Evolutionary conservation across 2,888 invertebrate species (phyloP), one percentile per base, ranked within the genome.

Genomic region (Cantharis flavilabris): DNA sequence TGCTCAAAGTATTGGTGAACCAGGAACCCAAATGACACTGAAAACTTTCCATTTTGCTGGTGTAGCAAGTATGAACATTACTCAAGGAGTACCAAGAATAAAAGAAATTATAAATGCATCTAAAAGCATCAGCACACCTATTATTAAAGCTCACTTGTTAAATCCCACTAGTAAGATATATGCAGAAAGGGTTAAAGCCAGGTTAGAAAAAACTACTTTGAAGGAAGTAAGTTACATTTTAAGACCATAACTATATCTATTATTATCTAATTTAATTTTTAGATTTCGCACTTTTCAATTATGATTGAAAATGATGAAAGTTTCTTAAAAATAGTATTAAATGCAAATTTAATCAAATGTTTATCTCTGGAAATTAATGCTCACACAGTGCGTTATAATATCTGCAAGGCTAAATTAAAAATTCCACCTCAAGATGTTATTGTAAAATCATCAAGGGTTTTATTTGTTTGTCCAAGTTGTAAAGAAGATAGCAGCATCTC

Each of bases 41-140:
- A 99, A 99, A 89, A 99, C 99, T 13, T 99, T 99, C 89, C 99
- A 99, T 89, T 99, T 99, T 91, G 99, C 99, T 82, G 99, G 99
- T 82, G 99, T 99, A 0, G 99, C 99, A 3, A 98, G 98, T 23
- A 99, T 99, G 99, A 99, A 98, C 89, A 98, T 98, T 84, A 98
- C 98, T 0, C 97, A 97, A 84, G 96, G 95, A 83, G 95, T 96
- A 16, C 95, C 94, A 2, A 89, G 89, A 73, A 98, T 99, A 79
- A 97, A 97, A 86, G 99, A 99, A 90, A 99, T 99, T 87, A 99
- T 99, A 85, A 99, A 99, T 89, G 99, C 99, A 0, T 96, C 96
- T 69, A 95, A 94, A 83, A 93, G 92, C 81, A 99, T 99, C 85
- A 97, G 97, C 80, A 99, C 99, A 0, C 99, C 99, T 0, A 96